A percentile compares a stretch with the other conserved stretches of the same genome.
Conservation (phyloP, 2,113 vertebrate species). For the Peromyscus californicus region DNA sequence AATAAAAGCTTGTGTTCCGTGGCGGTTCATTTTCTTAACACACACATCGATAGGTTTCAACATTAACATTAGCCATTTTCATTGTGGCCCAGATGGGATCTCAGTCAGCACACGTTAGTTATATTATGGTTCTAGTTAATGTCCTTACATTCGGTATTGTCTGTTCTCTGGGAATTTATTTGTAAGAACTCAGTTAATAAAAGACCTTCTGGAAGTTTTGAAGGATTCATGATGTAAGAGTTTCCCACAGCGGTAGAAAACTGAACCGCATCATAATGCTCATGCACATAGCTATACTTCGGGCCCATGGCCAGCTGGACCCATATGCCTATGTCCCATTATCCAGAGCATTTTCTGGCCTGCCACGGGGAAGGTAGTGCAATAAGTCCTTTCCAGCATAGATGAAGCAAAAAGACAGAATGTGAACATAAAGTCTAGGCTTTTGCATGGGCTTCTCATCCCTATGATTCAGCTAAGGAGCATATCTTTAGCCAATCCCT, state of each 20-base stretch:
- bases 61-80: not conserved
- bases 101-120: not conserved
- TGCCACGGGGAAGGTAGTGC: conserved; percentile 37
- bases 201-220: conserved; percentile 57
- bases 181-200: conserved; percentile 55
- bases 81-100: conserved; percentile 1
- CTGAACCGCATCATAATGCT: conserved; percentile 18
- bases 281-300: conserved; percentile 14
- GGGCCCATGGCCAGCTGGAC: not conserved
- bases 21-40: conserved; percentile 36
- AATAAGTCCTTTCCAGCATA: conserved; percentile 21
- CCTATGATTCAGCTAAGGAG: not conserved
- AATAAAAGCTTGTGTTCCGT: not conserved
- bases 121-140: conserved; percentile 15
- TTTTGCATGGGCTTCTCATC: not conserved
- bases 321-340: conserved; percentile 55
- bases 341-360: not conserved
- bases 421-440: conserved; percentile 37
- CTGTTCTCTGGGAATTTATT: conserved; percentile 57
- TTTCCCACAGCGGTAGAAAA: conserved; percentile 68
- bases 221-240: conserved; percentile 56
- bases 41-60: accelerated
- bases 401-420: not conserved
- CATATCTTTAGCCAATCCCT: not conserved
- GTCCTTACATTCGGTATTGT: conserved; percentile 47